Conservation (phyloP, 2,888 invertebrate genomes). For the Ophion obscuratus region DNA sequence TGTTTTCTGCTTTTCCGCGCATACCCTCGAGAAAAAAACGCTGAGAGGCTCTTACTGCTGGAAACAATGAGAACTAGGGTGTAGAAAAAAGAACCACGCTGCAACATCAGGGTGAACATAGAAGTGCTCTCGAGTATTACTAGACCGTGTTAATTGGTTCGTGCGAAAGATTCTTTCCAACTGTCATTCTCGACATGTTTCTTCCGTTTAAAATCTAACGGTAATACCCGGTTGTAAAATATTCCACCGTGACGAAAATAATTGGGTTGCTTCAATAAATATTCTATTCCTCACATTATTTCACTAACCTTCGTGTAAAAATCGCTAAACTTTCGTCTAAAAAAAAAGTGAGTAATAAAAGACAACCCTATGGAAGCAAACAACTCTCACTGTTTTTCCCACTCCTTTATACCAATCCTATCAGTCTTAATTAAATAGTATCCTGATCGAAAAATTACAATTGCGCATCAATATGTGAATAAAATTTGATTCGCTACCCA, state of each 20-base stretch:
- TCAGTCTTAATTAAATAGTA: too few relatives aligned
- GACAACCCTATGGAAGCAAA: too few relatives aligned
- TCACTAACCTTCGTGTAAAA: too few relatives aligned
- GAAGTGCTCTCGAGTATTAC: conserved; percentile 38
- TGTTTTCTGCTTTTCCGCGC: conserved; percentile 5
- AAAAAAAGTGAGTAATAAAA: too few relatives aligned
- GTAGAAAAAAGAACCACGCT: conserved; percentile 1
- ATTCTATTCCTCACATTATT: too few relatives aligned
- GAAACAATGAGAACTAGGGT: conserved; percentile 40
- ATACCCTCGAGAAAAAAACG: conserved; percentile 23
- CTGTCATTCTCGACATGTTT: conserved; percentile 24
- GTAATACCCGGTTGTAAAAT: conserved; percentile 31
- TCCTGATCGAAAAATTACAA: too few relatives aligned
- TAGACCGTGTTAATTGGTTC: conserved; percentile 57
- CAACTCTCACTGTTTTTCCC: too few relatives aligned
- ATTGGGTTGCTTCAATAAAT: neutral
- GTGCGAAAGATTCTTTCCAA: conserved; percentile 22
- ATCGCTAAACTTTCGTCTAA: too few relatives aligned
- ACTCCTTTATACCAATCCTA: too few relatives aligned
- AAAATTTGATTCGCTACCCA: too few relatives aligned
- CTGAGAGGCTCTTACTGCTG: conserved; percentile 24
- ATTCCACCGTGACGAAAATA: conserved; percentile 4
- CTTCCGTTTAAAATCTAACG: neutral
- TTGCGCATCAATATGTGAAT: too few relatives aligned
- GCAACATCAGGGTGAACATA: conserved; percentile 21